Conservation (phyloP, 2,888 invertebrate genomes). For the Corbicula japonica region DNA sequence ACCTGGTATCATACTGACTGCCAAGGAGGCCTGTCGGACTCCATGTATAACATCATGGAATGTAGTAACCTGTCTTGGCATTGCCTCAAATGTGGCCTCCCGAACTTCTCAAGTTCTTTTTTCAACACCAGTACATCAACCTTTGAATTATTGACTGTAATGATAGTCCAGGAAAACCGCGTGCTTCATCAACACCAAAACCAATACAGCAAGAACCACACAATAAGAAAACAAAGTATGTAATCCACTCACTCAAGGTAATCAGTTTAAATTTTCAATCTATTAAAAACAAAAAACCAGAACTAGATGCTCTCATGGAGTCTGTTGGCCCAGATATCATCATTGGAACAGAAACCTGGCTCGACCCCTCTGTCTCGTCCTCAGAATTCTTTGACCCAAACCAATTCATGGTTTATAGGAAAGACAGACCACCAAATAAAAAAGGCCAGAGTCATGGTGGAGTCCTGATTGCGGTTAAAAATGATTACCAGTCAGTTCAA, state of each 20-base stretch:
- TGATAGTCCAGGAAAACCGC: conserved; percentile 13
- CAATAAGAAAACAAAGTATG: not conserved
- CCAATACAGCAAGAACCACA: not conserved
- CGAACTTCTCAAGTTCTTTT: conserved; percentile 14
- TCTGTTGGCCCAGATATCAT: conserved; percentile 18
- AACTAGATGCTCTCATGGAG: conserved; percentile 7
- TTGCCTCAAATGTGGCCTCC: conserved; percentile 19
- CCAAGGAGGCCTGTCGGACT: conserved; percentile 22
- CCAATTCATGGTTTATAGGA: conserved; percentile 23
- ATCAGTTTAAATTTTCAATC: conserved; percentile 25
- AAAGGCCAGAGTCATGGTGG: conserved; percentile 26
- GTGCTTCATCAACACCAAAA: conserved; percentile 12
- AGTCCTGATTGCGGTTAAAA: conserved; percentile 14
- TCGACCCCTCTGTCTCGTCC: conserved; percentile 21
- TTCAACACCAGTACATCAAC: not conserved
- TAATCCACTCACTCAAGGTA: conserved; percentile 12
- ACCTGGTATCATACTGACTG: conserved; percentile 22
- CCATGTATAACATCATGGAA: conserved; percentile 5
- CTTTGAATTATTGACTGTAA: not conserved
- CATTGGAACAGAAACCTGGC: conserved; percentile 31
- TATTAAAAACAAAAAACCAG: conserved; percentile 23
- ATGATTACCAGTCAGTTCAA: no score
- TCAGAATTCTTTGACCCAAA: conserved; percentile 21
- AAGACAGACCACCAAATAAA: conserved; percentile 35
- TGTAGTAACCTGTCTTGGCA: conserved; percentile 22